Percentiles rank a stretch among this genome's conserved stretches.
Conservation (phyloP, 2,797 vertebrate species). For the Mormyrops attenuatus region DNA sequence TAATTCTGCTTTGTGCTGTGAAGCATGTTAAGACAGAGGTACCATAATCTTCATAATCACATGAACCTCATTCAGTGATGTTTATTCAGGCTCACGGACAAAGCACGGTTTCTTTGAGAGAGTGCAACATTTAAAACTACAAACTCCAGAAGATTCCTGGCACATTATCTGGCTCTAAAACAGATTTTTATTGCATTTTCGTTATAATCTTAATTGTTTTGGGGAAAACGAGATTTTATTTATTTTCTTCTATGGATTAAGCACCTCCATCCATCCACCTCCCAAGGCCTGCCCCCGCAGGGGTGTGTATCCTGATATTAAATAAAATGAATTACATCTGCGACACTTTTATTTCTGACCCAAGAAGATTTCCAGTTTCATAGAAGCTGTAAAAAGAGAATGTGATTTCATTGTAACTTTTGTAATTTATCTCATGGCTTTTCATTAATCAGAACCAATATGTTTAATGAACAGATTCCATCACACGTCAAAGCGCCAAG, state of each 20-base stretch:
- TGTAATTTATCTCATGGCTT: not conserved
- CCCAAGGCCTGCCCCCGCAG: not conserved
- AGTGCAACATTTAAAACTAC: not conserved
- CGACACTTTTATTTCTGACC: not conserved
- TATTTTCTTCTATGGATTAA: not conserved
- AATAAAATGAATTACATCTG: not conserved
- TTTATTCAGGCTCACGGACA: not conserved
- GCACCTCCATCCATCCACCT: not conserved
- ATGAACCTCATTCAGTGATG: not conserved
- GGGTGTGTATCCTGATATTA: not conserved
- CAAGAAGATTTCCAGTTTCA: not conserved
- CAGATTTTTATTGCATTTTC: not conserved
- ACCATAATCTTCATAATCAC: not conserved
- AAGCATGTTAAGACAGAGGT: not conserved
- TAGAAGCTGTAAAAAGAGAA: not conserved
- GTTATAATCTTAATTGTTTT: not conserved
- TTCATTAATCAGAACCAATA: not conserved
- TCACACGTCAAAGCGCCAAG: not conserved
- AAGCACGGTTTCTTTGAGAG: not conserved
- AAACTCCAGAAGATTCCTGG: not conserved
- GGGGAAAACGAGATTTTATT: not conserved
- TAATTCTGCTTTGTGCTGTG: not conserved
- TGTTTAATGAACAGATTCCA: not conserved
- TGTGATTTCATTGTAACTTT: not conserved
- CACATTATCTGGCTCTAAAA: not conserved